Base-by-base conservation (phyloP, 2,797 vertebrate species). In the Cygnus olor region DNA sequence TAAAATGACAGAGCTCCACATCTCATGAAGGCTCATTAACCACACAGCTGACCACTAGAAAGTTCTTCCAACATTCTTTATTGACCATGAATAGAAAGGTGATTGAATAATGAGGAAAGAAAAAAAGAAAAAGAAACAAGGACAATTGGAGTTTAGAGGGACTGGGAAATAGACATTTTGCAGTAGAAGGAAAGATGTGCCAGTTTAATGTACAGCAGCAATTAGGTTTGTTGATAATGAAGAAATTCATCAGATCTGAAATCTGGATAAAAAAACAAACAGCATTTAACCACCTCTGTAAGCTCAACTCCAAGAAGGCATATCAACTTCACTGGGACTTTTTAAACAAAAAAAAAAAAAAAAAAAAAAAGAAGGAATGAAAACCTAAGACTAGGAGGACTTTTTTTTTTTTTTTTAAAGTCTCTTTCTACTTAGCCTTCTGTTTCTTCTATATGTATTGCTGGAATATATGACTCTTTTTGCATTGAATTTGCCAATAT, bases 191-290 rank as follows among this genome's bases (percentile, higher is more conserved):
- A 65, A 16, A 80, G 88, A 25, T 2, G 2, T 42, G 45, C 28
- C 63, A 72, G 74, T 24, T 87, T 90, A 85, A 85, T 54, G 22
- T 90, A 72, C 30, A 81, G 51, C 54, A 91, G 73, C 51, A 91
- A 80, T 94, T 95, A 91, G 45, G 61, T 88, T 85, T 90, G 58
- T 47, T 88, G 80, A 7, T 86, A 91, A 90, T 64, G 61, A 89
- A 82, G 51, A 89, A 77, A 87, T 71, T 54, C 32, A 86, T 79
- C 21, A 4, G 16, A 44, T 58, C 36, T 76, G 73, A 91, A 88
- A 83, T 65, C 32, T 63, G 25, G 30, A 79, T 84, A 77, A 80
- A 71, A 81, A 38, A 11, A 34, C 57, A 11, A 27, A 40, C 27
- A 44, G 42, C 51, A 90, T 54, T 90, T 86, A 76, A 47, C 7